phyloP scores from a whole-genome alignment of 1,140 invertebrate genomes.

The Drosophila jambulina region DNA sequence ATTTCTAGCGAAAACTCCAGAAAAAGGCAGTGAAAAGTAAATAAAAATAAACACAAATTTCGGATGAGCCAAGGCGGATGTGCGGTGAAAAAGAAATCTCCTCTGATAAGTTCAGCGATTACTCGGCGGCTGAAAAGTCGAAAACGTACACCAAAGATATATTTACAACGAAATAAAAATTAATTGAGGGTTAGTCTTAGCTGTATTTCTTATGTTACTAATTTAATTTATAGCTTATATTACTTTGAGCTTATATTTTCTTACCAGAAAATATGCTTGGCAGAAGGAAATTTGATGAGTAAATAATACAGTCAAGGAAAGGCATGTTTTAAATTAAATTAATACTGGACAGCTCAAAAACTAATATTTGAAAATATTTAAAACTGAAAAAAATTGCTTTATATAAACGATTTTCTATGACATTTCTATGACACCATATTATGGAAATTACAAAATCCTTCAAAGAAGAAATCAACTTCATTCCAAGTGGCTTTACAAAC shows the following conservation, averaged over 20 bases:
- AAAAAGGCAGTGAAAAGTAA: constrained; percentile 48
- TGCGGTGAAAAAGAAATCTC: constrained; percentile 43
- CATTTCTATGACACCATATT: background rate
- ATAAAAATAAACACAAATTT: constrained; percentile 29
- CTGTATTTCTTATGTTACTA: background rate
- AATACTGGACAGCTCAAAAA: background rate
- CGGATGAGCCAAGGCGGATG: constrained; percentile 47
- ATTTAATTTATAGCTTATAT: background rate
- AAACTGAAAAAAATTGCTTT: background rate
- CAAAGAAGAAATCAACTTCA: background rate
- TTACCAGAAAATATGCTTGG: too few relatives aligned
- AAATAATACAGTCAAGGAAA: background rate
- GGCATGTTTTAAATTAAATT: background rate
- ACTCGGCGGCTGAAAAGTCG: constrained; percentile 1
- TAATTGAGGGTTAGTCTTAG: background rate
- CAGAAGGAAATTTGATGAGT: background rate
- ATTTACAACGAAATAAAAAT: background rate
- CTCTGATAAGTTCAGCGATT: constrained; percentile 34
- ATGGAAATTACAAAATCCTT: background rate
- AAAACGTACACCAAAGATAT: background rate
- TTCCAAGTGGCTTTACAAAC: background rate
- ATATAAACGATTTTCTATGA: background rate
- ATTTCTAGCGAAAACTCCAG: constrained; percentile 61
- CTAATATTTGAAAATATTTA: background rate
- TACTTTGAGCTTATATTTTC: background rate